Base-by-base conservation (phyloP, 2,113 vertebrate species). In the Lucifuga dentata region DNA sequence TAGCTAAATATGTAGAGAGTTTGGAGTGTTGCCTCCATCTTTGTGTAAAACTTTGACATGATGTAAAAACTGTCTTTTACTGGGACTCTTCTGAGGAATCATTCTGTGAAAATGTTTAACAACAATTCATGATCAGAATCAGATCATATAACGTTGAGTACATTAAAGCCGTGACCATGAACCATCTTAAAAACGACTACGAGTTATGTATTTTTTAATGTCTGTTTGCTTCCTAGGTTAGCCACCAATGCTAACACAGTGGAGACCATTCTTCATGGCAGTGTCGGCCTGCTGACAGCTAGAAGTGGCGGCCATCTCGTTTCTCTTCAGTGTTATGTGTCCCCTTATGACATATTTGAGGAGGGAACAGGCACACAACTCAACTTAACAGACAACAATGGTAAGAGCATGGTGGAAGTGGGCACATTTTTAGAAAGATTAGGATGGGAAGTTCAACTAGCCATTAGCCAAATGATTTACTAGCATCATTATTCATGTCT, bases 311-410 rank as follows among this genome's bases (percentile, higher is more conserved):
- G 96, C 73, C 95, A 98, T 62, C 93, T 98, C 71, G 96, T 99
- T 90, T 94, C 96, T 40, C 92, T 99, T 60, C 98, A 98, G 89
- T 98, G 98, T 82, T 99, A 98, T 0, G 93, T 98, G 11, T 98
- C 97, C 0, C 98, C 98, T 7, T 98, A 97, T 57, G 96, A 99
- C 80, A 81, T 98, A 3, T 95, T 99, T 78, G 96, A 99, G 83
- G 96, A 97, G 53, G 94, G 91, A 69, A 93, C 91, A 0, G 94
- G 95, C 69, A 74, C 92, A 7, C 93, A 95, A 1, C 83, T 97
- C 59, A 91, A 93, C 84, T 74, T 96, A 72, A 95, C 93, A 1
- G 97, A 98, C 81, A 92, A 86, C 72, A 95, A 90, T 29, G 93
- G 93, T 91, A 64, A 91, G 85, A 29, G 8, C 9, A 26, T 8